Base-by-base conservation (phyloP, 2,888 invertebrate species). In the Microctonus brassicae region DNA sequence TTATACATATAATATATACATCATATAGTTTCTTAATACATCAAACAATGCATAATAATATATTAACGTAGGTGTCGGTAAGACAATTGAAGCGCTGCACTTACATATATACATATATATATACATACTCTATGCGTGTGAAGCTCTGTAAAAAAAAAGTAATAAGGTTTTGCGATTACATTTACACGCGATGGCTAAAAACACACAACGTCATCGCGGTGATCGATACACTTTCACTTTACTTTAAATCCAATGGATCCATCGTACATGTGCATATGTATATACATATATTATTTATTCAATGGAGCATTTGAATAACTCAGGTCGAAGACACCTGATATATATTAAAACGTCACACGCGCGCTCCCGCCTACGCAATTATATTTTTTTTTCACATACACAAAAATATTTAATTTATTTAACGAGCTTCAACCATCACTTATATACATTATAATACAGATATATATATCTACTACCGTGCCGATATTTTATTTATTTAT, bases 271-370 rank as follows among this genome's bases (percentile, higher is more conserved):
- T 3, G n/a, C 39, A 39, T 39, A 39, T n/a, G 11, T 11, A 36
- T n/a, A n/a, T n/a, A n/a, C n/a, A n/a, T n/a, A n/a, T n/a, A n/a
- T n/a, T n/a, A n/a, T n/a, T n/a, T n/a, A 47, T 17, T 47, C 47
- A 47, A 17, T 47, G 20, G 47, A 17, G 17, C 5, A 17, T 47
- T 47, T 47, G 17, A 17, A 47, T 47, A 17, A n/a, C 17, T 17
- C 17, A 47, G 47, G 47, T 47, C 47, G 47, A 47, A 47, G 47
- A n/a, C 47, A 47, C 47, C 47, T 47, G 47, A 47, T 47, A 47
- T n/a, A n/a, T n/a, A n/a, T n/a, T 11, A 9, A 4, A 29, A 5
- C 29, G 4, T 29, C 29, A 29, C 47, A 47, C 17, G 17, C 39
- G 39, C 47, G 17, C 17, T n/a, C 17, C 4, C 58, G 1, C 58